Evolutionary conservation across 1,140 invertebrate species (phyloP).

Genomic region (Habropoda laboriosa): DNA sequence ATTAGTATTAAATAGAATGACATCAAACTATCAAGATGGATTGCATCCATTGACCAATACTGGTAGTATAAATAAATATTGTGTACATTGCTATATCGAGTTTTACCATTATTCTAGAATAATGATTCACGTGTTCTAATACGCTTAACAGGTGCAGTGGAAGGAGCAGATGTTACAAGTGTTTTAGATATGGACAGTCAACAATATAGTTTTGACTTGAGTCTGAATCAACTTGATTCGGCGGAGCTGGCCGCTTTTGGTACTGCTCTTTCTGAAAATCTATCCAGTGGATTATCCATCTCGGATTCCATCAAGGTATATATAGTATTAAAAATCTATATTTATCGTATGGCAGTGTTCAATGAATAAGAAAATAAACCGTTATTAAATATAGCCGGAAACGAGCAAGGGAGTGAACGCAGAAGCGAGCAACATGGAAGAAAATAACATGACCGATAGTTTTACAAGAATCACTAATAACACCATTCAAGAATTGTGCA

Average conservation of each 20-base stretch:
- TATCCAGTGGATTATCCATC: slow-evolving; percentile 66
- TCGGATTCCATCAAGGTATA: slow-evolving; percentile 62
- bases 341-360: neutral
- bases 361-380: neutral
- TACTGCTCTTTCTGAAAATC: slow-evolving; percentile 62
- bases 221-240: slow-evolving; percentile 58
- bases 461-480: slow-evolving; percentile 79
- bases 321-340: neutral
- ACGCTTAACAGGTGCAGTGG: slow-evolving; percentile 21
- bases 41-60: slow-evolving; percentile 46
- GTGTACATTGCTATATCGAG: neutral
- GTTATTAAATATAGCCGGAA: slow-evolving; percentile 39
- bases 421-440: slow-evolving; percentile 16
- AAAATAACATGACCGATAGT: slow-evolving; percentile 81
- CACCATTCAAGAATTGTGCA: slow-evolving; percentile 75
- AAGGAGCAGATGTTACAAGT: slow-evolving; percentile 32
- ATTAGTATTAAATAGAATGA: slow-evolving; percentile 53
- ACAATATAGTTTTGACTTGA: slow-evolving; percentile 65
- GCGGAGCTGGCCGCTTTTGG: slow-evolving; percentile 63
- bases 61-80: slow-evolving; percentile 23
- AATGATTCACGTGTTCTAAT: neutral
- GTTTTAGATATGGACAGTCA: slow-evolving; percentile 68
- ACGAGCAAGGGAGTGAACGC: neutral
- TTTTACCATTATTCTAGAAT: neutral
- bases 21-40: slow-evolving; percentile 38